Conservation (phyloP, 2,888 invertebrate species). For the Cloeon dipterum region DNA sequence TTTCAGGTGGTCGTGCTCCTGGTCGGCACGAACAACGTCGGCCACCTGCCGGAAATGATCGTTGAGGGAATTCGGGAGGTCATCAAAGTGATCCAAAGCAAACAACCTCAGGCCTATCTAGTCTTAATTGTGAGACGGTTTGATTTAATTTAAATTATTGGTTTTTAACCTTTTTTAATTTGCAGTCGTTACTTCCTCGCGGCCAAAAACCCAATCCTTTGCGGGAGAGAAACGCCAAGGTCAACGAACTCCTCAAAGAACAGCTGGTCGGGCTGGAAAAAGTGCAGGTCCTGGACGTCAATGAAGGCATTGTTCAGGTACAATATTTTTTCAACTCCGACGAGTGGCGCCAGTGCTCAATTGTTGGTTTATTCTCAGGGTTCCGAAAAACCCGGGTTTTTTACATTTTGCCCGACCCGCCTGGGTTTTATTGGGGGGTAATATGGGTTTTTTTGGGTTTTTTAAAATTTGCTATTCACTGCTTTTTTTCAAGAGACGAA, state of each 20-base stretch:
- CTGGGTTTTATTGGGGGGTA: too few relatives aligned
- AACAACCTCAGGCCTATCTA: conserved; percentile 57
- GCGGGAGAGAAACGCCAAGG: conserved; percentile 48
- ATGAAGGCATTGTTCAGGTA: conserved; percentile 39
- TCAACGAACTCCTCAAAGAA: conserved; percentile 47
- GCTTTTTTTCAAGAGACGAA: too few relatives aligned
- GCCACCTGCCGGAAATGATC: conserved; percentile 55
- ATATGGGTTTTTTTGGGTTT: too few relatives aligned
- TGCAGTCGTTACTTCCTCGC: conserved; percentile 66
- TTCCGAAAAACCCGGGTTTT: too few relatives aligned
- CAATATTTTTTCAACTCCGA: too few relatives aligned
- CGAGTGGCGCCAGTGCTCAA: too few relatives aligned
- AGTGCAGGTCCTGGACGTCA: conserved; percentile 55
- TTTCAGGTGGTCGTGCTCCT: conserved; percentile 65
- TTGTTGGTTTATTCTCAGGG: too few relatives aligned
- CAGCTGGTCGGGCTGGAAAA: conserved; percentile 33
- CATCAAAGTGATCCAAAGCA: conserved; percentile 44
- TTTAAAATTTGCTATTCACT: too few relatives aligned
- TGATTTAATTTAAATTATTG: conserved; percentile 1
- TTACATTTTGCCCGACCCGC: too few relatives aligned
- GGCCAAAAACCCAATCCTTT: conserved; percentile 66
- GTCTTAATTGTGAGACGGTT: conserved; percentile 53
- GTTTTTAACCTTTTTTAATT: conserved; percentile 11
- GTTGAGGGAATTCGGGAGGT: conserved; percentile 60
- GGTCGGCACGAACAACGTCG: conserved; percentile 74